A percentile compares a stretch with the other conserved stretches of the same genome.
Evolutionary conservation across 2,113 vertebrate species (phyloP).

Genomic region (Callipepla californica): DNA sequence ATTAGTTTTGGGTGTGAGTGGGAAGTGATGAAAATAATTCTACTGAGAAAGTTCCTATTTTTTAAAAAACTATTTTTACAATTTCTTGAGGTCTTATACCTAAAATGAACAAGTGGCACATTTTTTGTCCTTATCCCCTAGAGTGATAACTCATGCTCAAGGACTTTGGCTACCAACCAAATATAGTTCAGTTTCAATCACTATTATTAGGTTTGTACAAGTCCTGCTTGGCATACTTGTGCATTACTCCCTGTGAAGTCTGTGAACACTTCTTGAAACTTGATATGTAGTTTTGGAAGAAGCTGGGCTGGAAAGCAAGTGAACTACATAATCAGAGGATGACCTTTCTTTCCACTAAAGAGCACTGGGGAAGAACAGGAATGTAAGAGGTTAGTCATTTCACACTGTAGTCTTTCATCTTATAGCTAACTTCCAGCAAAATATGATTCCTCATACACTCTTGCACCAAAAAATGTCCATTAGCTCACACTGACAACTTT

Average conservation of each 20-base stretch:
- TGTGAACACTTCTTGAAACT: neutral
- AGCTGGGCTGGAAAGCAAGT: neutral
- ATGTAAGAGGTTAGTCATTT: neutral
- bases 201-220: neutral
- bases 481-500: neutral
- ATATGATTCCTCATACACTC: neutral
- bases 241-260: neutral
- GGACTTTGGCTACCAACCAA: neutral
- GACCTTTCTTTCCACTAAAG: neutral
- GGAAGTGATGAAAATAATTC: conserved; percentile 36
- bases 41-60: conserved; percentile 1
- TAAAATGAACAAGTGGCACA: neutral
- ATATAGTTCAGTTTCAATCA: neutral
- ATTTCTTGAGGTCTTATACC: neutral
- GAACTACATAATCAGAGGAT: neutral
- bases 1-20: conserved; percentile 28
- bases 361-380: neutral
- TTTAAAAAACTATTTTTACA: neutral
- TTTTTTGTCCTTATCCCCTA: neutral
- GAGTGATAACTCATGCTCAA: neutral
- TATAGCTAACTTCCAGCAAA: neutral
- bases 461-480: rapidly evolving
- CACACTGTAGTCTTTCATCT: neutral
- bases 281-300: neutral
- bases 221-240: neutral